Percentiles rank a stretch among this genome's conserved stretches.
phyloP scores from a whole-genome alignment of 2,797 vertebrate genomes.

The Austrolebias charrua region DNA sequence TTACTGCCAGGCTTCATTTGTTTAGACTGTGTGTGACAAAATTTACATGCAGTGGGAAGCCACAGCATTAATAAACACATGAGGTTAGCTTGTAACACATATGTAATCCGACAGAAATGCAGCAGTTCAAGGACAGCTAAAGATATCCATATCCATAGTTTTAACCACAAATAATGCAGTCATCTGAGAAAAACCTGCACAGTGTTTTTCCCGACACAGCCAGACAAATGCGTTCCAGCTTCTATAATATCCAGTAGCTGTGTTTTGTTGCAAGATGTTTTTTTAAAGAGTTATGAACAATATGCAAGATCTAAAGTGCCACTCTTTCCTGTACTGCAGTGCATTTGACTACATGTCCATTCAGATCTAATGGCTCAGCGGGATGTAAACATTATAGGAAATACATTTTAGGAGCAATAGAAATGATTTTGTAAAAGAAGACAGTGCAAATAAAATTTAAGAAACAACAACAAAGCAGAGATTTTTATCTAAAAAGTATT shows the following conservation, averaged over 20 bases:
- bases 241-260: constrained; percentile 9
- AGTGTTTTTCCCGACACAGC: background rate
- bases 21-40: constrained; percentile 10
- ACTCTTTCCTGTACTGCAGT: background rate
- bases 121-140: background rate
- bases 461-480: background rate
- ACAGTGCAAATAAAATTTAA: background rate
- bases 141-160: constrained; percentile 5
- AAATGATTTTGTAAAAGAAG: background rate
- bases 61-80: constrained; percentile 15
- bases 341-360: background rate
- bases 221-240: constrained; percentile 19
- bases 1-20: constrained; percentile 1
- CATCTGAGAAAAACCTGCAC: constrained; percentile 1
- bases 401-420: background rate
- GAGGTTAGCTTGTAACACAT: constrained; percentile 4
- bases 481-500: constrained; percentile 1
- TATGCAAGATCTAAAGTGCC: background rate
- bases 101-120: constrained; percentile 5
- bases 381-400: background rate
- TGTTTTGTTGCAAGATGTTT: background rate
- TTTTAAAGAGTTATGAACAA: constrained; percentile 3
- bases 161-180: constrained; percentile 1
- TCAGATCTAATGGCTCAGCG: background rate
- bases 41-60: constrained; percentile 6